Evolutionary conservation across 1,140 invertebrate genomes (phyloP).

Genomic region (Caenorhabditis remanei): DNA sequence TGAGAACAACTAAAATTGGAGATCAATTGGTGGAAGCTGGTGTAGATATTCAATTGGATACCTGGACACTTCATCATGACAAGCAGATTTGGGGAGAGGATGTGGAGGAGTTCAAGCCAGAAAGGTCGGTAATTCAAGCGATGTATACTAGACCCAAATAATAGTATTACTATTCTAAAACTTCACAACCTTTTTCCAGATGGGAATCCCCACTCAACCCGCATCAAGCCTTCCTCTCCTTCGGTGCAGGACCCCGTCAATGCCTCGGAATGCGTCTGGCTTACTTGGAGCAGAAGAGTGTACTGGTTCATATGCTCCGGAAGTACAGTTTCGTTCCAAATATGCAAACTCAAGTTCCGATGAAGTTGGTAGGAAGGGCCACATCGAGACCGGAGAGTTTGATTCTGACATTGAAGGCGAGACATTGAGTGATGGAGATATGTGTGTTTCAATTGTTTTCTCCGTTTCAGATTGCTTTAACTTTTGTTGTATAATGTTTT

Average conservation of each 20-base stretch:
- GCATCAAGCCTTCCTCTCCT: conserved; percentile 67
- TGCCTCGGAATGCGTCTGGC: conserved; percentile 78
- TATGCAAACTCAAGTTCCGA: conserved; percentile 63
- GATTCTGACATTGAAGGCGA: background rate
- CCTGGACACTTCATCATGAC: conserved; percentile 78
- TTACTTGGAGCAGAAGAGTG: conserved; percentile 74
- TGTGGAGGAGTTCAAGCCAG: conserved; percentile 66
- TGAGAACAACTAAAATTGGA: conserved; percentile 72
- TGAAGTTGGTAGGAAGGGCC: background rate
- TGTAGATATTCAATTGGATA: conserved; percentile 76
- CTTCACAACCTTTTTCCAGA: conserved; percentile 8
- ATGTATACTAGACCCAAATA: too few relatives aligned
- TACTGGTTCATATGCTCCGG: conserved; percentile 70
- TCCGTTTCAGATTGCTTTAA: background rate
- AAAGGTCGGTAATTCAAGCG: too few relatives aligned
- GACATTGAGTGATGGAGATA: too few relatives aligned
- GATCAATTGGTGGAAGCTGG: conserved; percentile 76
- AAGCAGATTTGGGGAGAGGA: conserved; percentile 74
- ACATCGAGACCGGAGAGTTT: background rate
- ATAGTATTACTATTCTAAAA: too few relatives aligned
- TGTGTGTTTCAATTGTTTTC: too few relatives aligned
- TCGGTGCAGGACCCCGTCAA: conserved; percentile 73
- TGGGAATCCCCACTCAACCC: conserved; percentile 41
- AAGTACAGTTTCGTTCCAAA: conserved; percentile 66
- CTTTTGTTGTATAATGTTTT: too few relatives aligned